Base-by-base conservation (phyloP, 2,797 vertebrate species). In the Rhincodon typus region DNA sequence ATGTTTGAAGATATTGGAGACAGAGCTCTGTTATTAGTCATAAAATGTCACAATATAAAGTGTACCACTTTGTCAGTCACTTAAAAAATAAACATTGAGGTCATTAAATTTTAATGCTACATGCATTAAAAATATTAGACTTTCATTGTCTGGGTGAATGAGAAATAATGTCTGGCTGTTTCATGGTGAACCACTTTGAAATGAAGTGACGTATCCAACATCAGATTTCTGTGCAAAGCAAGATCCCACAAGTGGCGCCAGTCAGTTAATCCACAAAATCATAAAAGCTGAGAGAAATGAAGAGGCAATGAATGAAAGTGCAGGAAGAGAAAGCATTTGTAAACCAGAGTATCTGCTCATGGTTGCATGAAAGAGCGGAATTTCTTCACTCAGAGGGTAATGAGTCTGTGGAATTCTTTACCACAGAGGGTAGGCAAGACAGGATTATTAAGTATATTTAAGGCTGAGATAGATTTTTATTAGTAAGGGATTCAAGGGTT, bases 1-100 rank as follows among this genome's bases (percentile, higher is more conserved):
- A 94, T 72, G 67, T 27, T 72, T 94, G 27, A 94, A 77, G 46
- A 77, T n/a, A 57, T 77, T 50, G 70, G 72, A 95, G 94, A 66
- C 90, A 69, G 69, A 53, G 46, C 30, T 6, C 15, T 72, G 94
- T 77, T 50, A 95, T 95, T 77, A 53, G 15, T 74, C 70, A 50
- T 53, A 77, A 25, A 53, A 34, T 3, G 19, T 77, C 70, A 74
- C 70, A 77, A 95, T 95, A 57, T 77, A 6, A 50, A 70, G 4
- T 53, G 46, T 95, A 50, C 50, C 62, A 34, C 53, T 94, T 94
- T 94, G 57, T 5, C n/a, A 42, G 38, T 69, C 50, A 77, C 34
- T 8, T 94, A 74, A 94, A 62, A 94, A 50, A 72, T 74, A 70
- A 94, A 94, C 46, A 6, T 27, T 72, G 3, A 38, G 38, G 50